Evolutionary conservation across 2,113 vertebrate species (phyloP).

Genomic region (Anthoscopus minutus): DNA sequence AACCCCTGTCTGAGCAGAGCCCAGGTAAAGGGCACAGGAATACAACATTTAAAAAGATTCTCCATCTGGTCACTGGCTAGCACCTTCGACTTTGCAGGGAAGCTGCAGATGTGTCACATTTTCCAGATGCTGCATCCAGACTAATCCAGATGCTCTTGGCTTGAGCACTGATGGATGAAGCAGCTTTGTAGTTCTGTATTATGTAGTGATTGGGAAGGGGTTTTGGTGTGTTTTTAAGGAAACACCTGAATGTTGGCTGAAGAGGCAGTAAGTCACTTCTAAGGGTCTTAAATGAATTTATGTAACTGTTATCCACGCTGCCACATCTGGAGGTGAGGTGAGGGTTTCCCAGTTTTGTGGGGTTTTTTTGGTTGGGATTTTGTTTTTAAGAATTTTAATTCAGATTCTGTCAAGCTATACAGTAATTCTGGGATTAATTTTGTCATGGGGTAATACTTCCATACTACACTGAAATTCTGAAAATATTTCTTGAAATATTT

Average conservation of each 20-base stretch:
- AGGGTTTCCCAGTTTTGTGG: neutral
- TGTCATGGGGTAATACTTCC: neutral
- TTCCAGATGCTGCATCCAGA: neutral
- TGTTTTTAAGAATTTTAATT: neutral
- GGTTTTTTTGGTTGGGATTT: neutral
- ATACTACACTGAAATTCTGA: neutral
- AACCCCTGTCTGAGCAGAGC: neutral
- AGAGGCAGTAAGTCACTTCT: neutral
- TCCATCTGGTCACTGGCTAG: neutral
- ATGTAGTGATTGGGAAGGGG: rapidly evolving
- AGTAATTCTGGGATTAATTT: neutral
- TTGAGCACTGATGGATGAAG: neutral
- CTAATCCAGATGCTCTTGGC: neutral
- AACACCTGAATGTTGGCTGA: neutral
- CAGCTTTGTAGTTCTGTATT: neutral
- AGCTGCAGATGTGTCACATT: neutral
- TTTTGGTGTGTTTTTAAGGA: neutral
- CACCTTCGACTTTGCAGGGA: neutral
- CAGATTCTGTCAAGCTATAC: neutral
- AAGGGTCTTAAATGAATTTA: neutral
- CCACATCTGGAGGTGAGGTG: neutral
- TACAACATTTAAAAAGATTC: no score
- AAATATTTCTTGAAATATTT: neutral
- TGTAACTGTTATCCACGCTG: neutral
- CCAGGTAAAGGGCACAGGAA: neutral